Base-by-base conservation (phyloP, 2,797 vertebrate genomes). In the Clarias pachynema region DNA sequence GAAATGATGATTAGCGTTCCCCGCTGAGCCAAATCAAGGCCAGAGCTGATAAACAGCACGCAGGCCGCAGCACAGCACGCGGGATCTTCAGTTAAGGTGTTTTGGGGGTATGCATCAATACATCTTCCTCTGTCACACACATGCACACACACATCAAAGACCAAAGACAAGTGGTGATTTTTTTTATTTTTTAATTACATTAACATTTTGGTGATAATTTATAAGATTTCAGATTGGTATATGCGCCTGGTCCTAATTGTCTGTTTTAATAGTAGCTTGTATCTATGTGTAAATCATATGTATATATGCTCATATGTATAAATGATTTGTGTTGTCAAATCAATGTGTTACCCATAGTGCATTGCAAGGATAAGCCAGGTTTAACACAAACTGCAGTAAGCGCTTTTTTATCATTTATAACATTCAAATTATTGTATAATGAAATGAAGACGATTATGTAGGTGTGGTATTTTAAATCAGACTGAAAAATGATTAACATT, bases 1-100 rank as follows among this genome's bases (percentile, higher is more conserved):
- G 81, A 83, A 83, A 73, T 62, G 59, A 83, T 83, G 24, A 83
- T 77, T 81, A 81, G 60, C 60, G 63, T 56, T 85, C 60, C 79
- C 69, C 22, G 69, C 57, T 74, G 81, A 83, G 69, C 63, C 34
- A 73, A 83, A 72, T 83, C 31, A 72, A 84, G 81, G 74, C 82
- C 62, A 82, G 57, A 57, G 18, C 82, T 49, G 69, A 82, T 31
- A 68, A 68, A 29, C 31, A 44, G 49, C 66, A 44, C 37, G 34
- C 49, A 83, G 73, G 85, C 72, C 40, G 40, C 34, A 70, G 56
- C 66, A 59, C 80, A 87, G 74, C 59, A 79, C 59, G 44, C 31
- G n/a, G 69, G 73, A 79, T 77, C 53, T 65, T 69, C 49, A 80
- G 62, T 80, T 80, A 80, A 79, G 78, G 78, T 65, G 59, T 63